phyloP scores from a whole-genome alignment of 2,888 invertebrate genomes.

The Lamproptera curius region DNA sequence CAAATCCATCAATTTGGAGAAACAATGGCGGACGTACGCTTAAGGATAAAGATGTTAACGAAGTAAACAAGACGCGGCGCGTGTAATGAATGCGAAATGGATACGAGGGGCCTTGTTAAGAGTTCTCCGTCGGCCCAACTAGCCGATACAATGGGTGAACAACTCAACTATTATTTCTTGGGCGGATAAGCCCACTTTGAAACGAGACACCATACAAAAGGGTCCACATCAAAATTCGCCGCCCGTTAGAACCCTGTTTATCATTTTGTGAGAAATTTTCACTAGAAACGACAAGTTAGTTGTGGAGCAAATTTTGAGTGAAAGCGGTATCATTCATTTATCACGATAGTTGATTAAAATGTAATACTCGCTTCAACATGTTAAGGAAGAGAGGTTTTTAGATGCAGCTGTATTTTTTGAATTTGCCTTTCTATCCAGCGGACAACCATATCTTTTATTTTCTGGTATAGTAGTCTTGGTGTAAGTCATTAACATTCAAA shows the following conservation, averaged over 20 bases:
- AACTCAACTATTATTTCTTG: slow-evolving; percentile 59
- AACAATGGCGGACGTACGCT: slow-evolving; percentile 7
- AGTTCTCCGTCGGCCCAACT: slow-evolving; percentile 22
- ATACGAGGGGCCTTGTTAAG: slow-evolving; percentile 16
- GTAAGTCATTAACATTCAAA: too few relatives aligned
- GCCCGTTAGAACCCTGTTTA: slow-evolving; percentile 62
- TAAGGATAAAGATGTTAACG: slow-evolving; percentile 10
- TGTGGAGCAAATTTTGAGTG: slow-evolving; percentile 27
- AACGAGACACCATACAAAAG: slow-evolving; percentile 71
- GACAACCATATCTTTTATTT: too few relatives aligned
- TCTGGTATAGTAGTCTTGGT: too few relatives aligned
- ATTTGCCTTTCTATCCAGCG: too few relatives aligned
- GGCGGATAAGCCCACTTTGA: slow-evolving; percentile 67
- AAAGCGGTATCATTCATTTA: background rate
- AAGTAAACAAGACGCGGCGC: slow-evolving; percentile 14
- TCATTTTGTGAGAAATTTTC: slow-evolving; percentile 71
- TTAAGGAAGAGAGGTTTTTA: too few relatives aligned
- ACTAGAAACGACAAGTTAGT: slow-evolving; percentile 54
- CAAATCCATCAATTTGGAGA: background rate
- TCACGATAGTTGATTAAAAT: too few relatives aligned
- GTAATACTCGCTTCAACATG: too few relatives aligned
- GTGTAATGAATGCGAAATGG: slow-evolving; percentile 22
- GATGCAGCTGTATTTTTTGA: too few relatives aligned
- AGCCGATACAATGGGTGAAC: slow-evolving; percentile 26
- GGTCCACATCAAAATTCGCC: slow-evolving; percentile 70